A percentile compares a stretch with the other conserved stretches of the same genome.
Evolutionary conservation across 2,888 invertebrate species (phyloP).

Genomic region (Abscondita cerata): DNA sequence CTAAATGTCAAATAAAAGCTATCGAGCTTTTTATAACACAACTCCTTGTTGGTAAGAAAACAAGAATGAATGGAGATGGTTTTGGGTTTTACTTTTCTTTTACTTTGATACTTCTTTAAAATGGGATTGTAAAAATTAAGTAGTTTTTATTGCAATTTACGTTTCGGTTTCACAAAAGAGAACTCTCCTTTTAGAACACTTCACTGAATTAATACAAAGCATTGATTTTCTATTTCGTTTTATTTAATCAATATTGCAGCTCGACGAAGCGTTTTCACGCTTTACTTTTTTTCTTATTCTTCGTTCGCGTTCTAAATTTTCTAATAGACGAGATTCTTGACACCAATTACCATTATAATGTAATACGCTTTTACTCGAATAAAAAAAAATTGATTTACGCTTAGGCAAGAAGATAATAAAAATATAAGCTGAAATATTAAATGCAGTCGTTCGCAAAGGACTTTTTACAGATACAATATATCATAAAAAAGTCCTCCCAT

Average conservation of each 20-base stretch:
- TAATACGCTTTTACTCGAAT: no score
- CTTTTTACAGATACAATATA: conserved; percentile 40
- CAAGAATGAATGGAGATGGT: conserved; percentile 52
- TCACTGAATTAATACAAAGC: conserved; percentile 14
- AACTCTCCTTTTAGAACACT: conserved; percentile 22
- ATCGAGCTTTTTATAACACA: conserved; percentile 51
- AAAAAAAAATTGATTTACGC: no score
- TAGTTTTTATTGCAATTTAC: conserved; percentile 37
- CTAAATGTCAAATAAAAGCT: conserved; percentile 57
- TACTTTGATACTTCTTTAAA: conserved; percentile 37
- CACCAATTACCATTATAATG: no score
- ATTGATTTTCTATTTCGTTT: conserved; percentile 1
- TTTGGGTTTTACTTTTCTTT: conserved; percentile 37
- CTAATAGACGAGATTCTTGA: no score
- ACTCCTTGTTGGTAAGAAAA: conserved; percentile 49
- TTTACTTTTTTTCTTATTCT: neutral
- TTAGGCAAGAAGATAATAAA: neutral
- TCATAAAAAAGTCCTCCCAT: conserved; percentile 49
- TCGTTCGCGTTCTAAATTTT: no score
- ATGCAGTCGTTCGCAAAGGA: conserved; percentile 25
- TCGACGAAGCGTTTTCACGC: neutral
- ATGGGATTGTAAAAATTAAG: conserved; percentile 43
- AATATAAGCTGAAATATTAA: conserved; percentile 11
- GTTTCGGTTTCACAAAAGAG: conserved; percentile 16
- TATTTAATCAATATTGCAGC: conserved; percentile 1